phyloP scores from a whole-genome alignment of 1,140 invertebrate genomes.

The Camponotus vicinus region DNA sequence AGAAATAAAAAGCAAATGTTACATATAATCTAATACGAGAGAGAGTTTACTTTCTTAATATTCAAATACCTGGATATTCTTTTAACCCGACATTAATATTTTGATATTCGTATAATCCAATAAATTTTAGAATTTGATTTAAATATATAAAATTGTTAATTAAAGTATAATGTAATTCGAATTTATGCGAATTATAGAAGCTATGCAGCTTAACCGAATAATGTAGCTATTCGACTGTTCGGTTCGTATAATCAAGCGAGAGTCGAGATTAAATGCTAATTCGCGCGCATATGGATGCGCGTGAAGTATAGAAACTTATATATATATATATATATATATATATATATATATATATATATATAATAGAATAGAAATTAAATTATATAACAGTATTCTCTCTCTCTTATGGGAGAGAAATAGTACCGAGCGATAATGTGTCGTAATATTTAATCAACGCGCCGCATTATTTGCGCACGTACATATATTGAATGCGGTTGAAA shows the following conservation, averaged over 20 bases:
- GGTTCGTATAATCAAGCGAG: conserved; percentile 38
- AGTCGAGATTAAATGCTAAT: conserved; percentile 48
- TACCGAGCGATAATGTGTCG: conserved; percentile 15
- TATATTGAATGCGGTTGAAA: conserved; percentile 54
- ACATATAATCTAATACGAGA: no score
- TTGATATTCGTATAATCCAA: neutral
- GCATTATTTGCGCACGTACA: conserved; percentile 48
- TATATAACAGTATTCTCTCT: neutral
- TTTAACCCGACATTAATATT: neutral
- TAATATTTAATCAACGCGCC: conserved; percentile 55
- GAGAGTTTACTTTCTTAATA: neutral
- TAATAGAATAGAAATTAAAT: conserved; percentile 37
- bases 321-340: neutral
- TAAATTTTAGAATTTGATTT: neutral
- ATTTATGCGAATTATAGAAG: neutral
- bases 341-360: neutral
- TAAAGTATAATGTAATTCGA: conserved; percentile 4
- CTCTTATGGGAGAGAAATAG: conserved; percentile 18
- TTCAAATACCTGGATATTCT: neutral
- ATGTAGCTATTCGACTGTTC: conserved; percentile 16
- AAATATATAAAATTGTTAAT: conserved; percentile 17
- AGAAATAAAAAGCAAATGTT: neutral
- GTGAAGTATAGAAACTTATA: neutral
- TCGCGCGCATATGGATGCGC: neutral
- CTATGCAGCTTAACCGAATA: conserved; percentile 30